These are phyloP conservation scores for Drosophila burlai DNA, from an alignment of 1,140 invertebrate genomes.

Conservation along the genomic window DNA sequence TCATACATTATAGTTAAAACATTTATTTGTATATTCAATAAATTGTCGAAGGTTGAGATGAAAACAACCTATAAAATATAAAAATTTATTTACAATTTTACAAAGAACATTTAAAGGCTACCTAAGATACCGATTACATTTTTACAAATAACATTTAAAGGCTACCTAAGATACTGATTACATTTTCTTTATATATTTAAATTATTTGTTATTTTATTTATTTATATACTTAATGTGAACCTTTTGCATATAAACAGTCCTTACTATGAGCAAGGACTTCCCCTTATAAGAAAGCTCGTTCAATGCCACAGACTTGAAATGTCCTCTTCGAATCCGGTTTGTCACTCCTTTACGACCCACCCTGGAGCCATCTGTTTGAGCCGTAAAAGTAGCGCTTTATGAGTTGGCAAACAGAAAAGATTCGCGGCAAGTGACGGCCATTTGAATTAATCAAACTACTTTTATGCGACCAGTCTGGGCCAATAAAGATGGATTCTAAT, in stretches of 20 bases:
- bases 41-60: too few relatives aligned
- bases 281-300: neutral
- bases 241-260: neutral
- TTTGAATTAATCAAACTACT: conserved; percentile 75
- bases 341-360: conserved; percentile 18
- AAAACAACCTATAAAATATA: too few relatives aligned
- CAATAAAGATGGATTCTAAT: conserved; percentile 51
- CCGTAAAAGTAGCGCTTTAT: conserved; percentile 66
- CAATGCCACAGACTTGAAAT: neutral
- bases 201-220: too few relatives aligned
- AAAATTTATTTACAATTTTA: too few relatives aligned
- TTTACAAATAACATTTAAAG: too few relatives aligned
- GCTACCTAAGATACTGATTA: too few relatives aligned
- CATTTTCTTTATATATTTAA: too few relatives aligned
- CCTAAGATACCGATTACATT: too few relatives aligned
- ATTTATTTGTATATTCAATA: too few relatives aligned
- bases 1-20: too few relatives aligned
- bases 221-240: neutral
- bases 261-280: neutral
- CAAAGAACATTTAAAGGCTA: too few relatives aligned
- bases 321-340: conserved; percentile 12
- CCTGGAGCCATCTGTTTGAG: conserved; percentile 25
- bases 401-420: conserved; percentile 64
- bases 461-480: conserved; percentile 62
- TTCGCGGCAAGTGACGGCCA: conserved; percentile 54